phyloP scores from a whole-genome alignment of 2,113 vertebrate species.

The Parotia lawesii region DNA sequence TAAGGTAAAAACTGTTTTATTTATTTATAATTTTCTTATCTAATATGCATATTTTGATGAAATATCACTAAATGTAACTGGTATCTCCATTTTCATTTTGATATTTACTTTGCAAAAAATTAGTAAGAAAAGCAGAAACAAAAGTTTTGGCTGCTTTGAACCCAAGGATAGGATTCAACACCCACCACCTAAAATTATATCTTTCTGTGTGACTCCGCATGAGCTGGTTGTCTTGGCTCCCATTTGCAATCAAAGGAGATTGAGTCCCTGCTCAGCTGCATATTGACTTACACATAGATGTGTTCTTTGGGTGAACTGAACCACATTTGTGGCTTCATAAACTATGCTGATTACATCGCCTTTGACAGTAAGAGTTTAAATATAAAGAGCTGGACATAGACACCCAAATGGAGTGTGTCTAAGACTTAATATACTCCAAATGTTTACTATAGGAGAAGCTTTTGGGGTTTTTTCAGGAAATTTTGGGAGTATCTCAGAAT shows the following conservation, averaged over 20 bases:
- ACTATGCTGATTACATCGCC: background rate
- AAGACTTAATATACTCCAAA: background rate
- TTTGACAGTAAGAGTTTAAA: background rate
- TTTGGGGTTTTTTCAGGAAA: background rate
- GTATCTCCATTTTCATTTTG: background rate
- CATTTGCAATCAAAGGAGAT: background rate
- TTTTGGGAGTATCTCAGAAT: background rate
- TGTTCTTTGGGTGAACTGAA: background rate
- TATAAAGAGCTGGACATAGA: background rate
- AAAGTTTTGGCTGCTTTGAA: background rate
- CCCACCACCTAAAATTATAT: background rate
- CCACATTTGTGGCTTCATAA: background rate
- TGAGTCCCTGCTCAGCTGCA: background rate
- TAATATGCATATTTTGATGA: background rate
- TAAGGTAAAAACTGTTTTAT: background rate
- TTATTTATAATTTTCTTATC: background rate
- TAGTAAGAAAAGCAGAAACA: background rate
- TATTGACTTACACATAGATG: background rate
- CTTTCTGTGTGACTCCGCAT: background rate
- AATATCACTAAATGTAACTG: background rate
- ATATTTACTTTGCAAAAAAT: background rate
- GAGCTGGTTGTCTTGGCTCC: background rate
- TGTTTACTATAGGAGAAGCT: background rate
- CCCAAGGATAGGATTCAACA: background rate
- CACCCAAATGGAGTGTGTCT: background rate